Conservation (phyloP, 2,888 invertebrate species). For the Argyra leucocephala region DNA sequence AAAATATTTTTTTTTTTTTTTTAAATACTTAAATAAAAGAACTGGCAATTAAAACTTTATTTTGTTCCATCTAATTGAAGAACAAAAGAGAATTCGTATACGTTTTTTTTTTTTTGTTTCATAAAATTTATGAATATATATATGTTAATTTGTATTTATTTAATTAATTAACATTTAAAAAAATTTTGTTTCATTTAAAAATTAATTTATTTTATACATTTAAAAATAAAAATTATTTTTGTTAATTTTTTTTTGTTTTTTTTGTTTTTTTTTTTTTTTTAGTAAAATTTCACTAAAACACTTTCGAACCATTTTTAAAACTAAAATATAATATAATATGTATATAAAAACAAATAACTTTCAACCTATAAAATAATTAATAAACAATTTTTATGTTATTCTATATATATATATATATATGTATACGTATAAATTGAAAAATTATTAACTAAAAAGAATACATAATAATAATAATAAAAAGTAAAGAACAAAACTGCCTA, state of each 20-base stretch:
- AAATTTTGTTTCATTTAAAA: background rate
- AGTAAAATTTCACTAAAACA: background rate
- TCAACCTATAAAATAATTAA: conserved; percentile 2
- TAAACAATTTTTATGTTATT: background rate
- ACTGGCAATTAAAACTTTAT: background rate
- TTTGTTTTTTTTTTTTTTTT: conserved; percentile 5
- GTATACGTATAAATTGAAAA: background rate
- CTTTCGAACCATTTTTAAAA: background rate
- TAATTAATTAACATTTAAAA: background rate
- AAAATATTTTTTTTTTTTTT: conserved; percentile 8
- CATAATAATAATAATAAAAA: background rate
- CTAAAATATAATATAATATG: background rate
- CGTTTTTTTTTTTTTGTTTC: background rate
- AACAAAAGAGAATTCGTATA: background rate
- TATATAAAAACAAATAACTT: background rate
- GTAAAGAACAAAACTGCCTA: background rate
- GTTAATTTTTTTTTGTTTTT: no score
- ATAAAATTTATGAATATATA: background rate
- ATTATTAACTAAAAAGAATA: background rate
- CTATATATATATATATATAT: background rate
- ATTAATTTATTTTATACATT: background rate
- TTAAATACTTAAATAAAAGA: conserved; percentile 7
- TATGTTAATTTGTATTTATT: background rate
- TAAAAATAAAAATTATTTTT: background rate
- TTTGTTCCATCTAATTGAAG: background rate